Percentiles rank a stretch among this genome's conserved stretches.
Evolutionary conservation across 2,888 invertebrate species (phyloP).

Genomic region (Patella pellucida): DNA sequence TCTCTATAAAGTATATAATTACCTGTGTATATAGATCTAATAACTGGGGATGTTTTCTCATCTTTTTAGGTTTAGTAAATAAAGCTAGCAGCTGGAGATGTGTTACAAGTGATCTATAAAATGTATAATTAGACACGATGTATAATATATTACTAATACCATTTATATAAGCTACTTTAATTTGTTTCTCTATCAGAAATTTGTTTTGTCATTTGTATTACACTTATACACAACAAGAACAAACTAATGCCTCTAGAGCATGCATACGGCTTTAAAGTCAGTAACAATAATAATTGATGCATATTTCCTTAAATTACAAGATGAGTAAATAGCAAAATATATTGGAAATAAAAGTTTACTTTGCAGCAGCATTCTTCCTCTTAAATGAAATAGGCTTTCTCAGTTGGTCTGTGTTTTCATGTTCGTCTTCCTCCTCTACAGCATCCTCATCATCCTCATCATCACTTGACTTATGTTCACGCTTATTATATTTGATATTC

Average conservation of each 20-base stretch:
- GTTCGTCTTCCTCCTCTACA: too few species aligned
- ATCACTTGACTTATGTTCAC: conserved; percentile 69
- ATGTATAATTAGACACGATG: not conserved
- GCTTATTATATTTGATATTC: conserved; percentile 44
- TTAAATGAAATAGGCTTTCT: conserved; percentile 9
- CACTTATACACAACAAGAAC: too few species aligned
- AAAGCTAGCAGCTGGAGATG: conserved; percentile 82
- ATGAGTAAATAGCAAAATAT: not conserved
- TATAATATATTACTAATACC: too few species aligned
- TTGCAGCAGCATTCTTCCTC: conserved; percentile 13
- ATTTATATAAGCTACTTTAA: too few species aligned
- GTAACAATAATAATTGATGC: too few species aligned
- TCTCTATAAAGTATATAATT: conserved; percentile 12
- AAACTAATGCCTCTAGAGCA: too few species aligned
- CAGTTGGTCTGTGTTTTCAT: conserved; percentile 27
- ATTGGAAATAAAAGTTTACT: conserved; percentile 19
- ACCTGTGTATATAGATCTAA: conserved; percentile 73
- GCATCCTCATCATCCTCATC: conserved; percentile 66
- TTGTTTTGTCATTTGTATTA: too few species aligned
- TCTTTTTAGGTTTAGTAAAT: conserved; percentile 81
- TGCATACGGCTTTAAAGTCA: too few species aligned
- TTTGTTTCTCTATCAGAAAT: too few species aligned
- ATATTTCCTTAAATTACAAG: too few species aligned
- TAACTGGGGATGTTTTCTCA: conserved; percentile 72
- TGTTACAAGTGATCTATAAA: conserved; percentile 54